Percentiles rank a stretch among this genome's conserved stretches.
Conservation (phyloP, 2,113 vertebrate species). For the Caloenas nicobarica region DNA sequence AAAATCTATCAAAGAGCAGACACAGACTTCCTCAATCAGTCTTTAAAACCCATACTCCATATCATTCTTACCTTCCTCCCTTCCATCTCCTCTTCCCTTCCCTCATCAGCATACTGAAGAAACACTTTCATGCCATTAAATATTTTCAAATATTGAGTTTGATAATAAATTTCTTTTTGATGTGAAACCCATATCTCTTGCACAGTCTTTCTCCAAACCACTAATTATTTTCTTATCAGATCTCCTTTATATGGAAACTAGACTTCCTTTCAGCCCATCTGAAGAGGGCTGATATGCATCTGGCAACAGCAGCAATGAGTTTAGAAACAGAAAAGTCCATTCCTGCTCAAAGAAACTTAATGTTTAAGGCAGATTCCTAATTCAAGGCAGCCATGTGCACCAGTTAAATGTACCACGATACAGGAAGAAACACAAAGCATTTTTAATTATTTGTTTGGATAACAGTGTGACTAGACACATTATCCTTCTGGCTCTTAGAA, state of each 20-base stretch:
- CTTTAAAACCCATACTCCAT: not conserved
- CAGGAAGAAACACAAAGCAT: not conserved
- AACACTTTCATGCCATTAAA: not conserved
- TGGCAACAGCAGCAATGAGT: not conserved
- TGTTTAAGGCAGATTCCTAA: not conserved
- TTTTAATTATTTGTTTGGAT: not conserved
- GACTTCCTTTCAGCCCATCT: not conserved
- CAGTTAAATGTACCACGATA: not conserved
- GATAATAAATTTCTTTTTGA: not conserved
- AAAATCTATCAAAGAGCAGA: not conserved
- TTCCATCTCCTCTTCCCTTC: not conserved
- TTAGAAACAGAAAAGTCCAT: not conserved
- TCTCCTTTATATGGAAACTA: not conserved
- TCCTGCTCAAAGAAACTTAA: not conserved
- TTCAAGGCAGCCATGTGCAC: not conserved
- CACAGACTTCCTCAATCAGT: not conserved
- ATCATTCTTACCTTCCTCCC: not conserved
- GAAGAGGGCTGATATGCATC: not conserved
- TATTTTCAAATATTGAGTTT: not conserved
- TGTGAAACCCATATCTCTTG: not conserved
- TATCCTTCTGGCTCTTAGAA: not conserved
- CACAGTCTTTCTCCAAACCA: not conserved
- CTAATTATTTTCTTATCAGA: not conserved
- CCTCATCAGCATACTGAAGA: not conserved
- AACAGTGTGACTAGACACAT: not conserved